These are phyloP conservation scores for Gambusia yucatana DNA, from an alignment of 2,797 vertebrate genomes.

Conservation along the genomic window DNA sequence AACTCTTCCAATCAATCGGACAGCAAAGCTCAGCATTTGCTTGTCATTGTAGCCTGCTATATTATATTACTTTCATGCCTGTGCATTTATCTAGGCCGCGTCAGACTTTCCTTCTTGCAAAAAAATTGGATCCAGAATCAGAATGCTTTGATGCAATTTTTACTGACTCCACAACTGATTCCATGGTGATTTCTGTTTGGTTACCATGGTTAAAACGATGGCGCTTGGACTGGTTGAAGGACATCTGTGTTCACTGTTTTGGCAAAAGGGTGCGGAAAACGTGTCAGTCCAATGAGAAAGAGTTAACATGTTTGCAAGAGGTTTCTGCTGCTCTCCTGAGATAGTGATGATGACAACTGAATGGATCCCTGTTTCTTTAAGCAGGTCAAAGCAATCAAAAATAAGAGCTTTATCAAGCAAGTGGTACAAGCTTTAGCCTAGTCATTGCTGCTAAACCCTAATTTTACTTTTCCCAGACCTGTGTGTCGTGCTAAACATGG, in stretches of 20 bases:
- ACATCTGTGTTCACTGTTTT: too few relatives aligned
- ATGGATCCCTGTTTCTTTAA: not conserved
- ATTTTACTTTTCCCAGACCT: not conserved
- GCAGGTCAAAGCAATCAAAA: not conserved
- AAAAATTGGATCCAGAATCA: too few relatives aligned
- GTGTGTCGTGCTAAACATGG: not conserved
- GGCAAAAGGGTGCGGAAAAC: too few relatives aligned
- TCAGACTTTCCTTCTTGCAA: too few relatives aligned
- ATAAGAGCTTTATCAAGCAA: not conserved
- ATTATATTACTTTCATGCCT: too few relatives aligned
- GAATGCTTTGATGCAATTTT: too few relatives aligned
- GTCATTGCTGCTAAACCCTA: not conserved
- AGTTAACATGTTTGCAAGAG: not conserved
- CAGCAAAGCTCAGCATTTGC: not conserved
- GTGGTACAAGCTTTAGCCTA: not conserved
- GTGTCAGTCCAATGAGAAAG: too few relatives aligned
- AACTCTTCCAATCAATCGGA: not conserved
- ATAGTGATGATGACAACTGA: not conserved
- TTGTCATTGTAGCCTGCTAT: not conserved
- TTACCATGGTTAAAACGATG: too few relatives aligned
- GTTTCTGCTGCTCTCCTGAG: not conserved
- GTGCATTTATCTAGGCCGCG: too few relatives aligned
- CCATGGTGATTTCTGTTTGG: too few relatives aligned
- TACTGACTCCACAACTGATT: too few relatives aligned
- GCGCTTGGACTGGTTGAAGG: too few relatives aligned